Evolutionary conservation across 1,140 invertebrate genomes (phyloP), one percentile per base, ranked within the genome.

Genomic region (Phenacoccus solenopsis): DNA sequence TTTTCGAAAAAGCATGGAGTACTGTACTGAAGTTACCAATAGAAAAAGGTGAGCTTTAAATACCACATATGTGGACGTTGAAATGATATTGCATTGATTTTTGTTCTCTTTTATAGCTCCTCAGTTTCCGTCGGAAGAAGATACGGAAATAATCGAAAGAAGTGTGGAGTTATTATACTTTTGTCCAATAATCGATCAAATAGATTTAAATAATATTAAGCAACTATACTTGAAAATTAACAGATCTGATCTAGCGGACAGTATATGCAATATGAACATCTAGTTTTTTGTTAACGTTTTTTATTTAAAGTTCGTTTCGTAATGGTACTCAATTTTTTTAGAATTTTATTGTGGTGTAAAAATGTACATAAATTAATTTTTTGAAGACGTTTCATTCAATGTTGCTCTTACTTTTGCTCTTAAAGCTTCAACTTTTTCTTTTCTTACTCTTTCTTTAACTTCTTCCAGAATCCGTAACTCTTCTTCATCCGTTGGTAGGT

Each of bases 401-500:
- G 27, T 24, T 38, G 32, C 28, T 38, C 38, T 35, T 13, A 69
- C 32, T 56, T 16, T 69, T 35, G 25, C 61, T 22, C 61, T 32
- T 35, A 69, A 49, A 21, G 16, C 71, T 64, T 71, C 71, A 64
- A 20, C 21, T 28, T 67, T 38, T 22, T 71, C 59, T 38, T 67
- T 38, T 1, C 68, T 59, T 12, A 68, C 7, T 28, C 24, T 69
- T n/a, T 71, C 69, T 9, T 69, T 57, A 0, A 61, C 67, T 25
- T 56, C 24, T 25, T 69, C 61, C 61, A 69, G 27, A 27, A 69
- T 28, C 35, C 38, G 12, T 12, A 59, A 25, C 38, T 71, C 71
- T 28, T 56, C 67, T 38, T 59, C 25, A 57, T 69, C 32, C 0
- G 67, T 38, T 5, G 71, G 71, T 25, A 84, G 78, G 75, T 87